Conservation (phyloP, 2,113 vertebrate species). For the Ceyx cyanopectus region DNA sequence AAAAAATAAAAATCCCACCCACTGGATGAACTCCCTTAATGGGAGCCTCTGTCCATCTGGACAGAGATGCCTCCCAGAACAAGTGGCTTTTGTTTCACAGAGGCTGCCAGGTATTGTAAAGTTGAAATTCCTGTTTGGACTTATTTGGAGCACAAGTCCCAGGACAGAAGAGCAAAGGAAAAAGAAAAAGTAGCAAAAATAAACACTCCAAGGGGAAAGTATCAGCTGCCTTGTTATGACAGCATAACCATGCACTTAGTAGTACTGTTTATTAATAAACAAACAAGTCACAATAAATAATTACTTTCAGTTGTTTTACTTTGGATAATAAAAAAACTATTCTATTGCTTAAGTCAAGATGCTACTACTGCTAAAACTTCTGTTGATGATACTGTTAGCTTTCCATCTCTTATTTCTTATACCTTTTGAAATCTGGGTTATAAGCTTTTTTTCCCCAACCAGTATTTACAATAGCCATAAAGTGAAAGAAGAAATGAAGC, state of each 20-base stretch:
- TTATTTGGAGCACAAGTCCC: background rate
- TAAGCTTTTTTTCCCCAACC: too few relatives aligned
- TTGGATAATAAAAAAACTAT: background rate
- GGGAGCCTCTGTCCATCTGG: background rate
- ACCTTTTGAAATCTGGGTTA: background rate
- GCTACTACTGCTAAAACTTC: background rate
- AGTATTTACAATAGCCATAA: background rate
- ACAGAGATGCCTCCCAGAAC: background rate
- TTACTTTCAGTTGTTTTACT: background rate
- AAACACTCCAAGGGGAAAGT: background rate
- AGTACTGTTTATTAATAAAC: conserved; percentile 1
- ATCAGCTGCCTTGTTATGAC: background rate
- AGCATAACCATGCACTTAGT: background rate
- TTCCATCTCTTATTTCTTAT: background rate
- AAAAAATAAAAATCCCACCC: background rate
- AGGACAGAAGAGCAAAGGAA: background rate
- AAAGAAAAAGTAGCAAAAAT: background rate
- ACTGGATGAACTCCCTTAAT: background rate
- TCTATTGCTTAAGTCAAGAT: background rate
- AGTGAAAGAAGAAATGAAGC: background rate
- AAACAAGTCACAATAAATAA: background rate
- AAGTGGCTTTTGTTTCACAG: background rate
- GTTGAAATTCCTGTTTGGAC: background rate
- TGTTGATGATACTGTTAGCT: background rate
- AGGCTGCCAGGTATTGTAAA: conserved; percentile 5